Conservation (phyloP, 2,113 vertebrate species). For the Oplegnathus fasciatus region DNA sequence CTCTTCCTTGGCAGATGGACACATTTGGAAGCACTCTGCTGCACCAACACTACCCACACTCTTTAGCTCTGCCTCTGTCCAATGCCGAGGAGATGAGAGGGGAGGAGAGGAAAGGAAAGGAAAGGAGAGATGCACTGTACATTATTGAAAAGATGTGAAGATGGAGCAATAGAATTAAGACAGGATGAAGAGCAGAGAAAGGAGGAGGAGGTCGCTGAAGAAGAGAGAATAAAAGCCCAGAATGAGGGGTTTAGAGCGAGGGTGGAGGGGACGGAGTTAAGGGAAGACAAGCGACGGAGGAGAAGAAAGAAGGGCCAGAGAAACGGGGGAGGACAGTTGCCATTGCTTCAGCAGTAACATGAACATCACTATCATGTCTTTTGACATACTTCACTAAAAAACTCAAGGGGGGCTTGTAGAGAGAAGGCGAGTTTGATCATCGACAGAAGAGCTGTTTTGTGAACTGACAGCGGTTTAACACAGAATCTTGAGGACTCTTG, state of each 20-base stretch:
- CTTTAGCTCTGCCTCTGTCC: constrained; percentile 43
- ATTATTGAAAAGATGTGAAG: constrained; percentile 36
- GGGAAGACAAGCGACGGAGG: constrained; percentile 55
- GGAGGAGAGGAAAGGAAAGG: background rate
- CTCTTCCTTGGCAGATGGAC: constrained; percentile 66
- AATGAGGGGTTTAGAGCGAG: constrained; percentile 42
- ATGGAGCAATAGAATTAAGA: constrained; percentile 30
- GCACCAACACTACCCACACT: constrained; percentile 69
- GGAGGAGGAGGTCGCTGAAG: constrained; percentile 40
- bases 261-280: constrained; percentile 42
- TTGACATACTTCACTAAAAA: constrained; percentile 29
- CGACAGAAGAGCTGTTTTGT: background rate
- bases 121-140: background rate
- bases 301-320: constrained; percentile 48
- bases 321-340: constrained; percentile 65
- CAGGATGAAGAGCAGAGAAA: constrained; percentile 22
- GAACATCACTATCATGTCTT: constrained; percentile 48
- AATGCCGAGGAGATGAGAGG: constrained; percentile 29
- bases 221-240: constrained; percentile 34
- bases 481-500: background rate
- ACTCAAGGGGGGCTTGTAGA: background rate
- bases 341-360: constrained; percentile 42
- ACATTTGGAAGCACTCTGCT: constrained; percentile 49
- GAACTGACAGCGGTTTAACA: background rate
- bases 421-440: background rate